Evolutionary conservation across 2,888 invertebrate genomes (phyloP).

Genomic region (Sphaeridia pumilis): DNA sequence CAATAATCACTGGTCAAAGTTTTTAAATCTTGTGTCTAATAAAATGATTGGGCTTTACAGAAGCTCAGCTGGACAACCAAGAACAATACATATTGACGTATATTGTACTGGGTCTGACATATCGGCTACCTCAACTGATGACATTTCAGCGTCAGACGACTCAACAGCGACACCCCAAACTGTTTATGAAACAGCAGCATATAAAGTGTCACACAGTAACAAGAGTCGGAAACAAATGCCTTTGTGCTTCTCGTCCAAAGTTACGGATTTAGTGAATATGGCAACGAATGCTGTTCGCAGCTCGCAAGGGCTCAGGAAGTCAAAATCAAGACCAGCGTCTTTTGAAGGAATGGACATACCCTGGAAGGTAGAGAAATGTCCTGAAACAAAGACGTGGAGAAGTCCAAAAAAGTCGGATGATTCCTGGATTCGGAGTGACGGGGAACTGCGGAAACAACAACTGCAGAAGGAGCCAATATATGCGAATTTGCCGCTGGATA

Average conservation of each 20-base stretch:
- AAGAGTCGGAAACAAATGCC: conserved; percentile 27
- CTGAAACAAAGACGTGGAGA: neutral
- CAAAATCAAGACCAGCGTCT: conserved; percentile 7
- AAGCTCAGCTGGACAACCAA: conserved; percentile 39
- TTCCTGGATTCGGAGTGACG: neutral
- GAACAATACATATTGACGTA: conserved; percentile 62
- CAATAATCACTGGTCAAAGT: neutral
- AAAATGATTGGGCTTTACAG: neutral
- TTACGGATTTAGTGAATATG: conserved; percentile 13
- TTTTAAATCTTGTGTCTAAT: neutral
- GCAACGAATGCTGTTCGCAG: conserved; percentile 10
- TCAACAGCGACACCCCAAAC: conserved; percentile 51
- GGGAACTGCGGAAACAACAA: no score
- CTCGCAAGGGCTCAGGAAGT: neutral
- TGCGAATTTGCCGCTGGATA: neutral
- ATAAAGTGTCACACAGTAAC: conserved; percentile 48
- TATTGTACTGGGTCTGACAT: conserved; percentile 56
- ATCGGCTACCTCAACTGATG: conserved; percentile 37
- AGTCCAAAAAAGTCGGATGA: neutral
- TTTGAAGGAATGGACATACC: neutral
- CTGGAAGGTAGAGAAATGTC: neutral
- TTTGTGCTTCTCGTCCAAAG: conserved; percentile 11
- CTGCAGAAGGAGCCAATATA: neutral
- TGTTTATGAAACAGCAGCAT: conserved; percentile 52
- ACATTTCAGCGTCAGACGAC: conserved; percentile 37